These are phyloP conservation scores for Saguinus midas DNA, from an alignment of 2,113 vertebrate species.

Conservation along the genomic window DNA sequence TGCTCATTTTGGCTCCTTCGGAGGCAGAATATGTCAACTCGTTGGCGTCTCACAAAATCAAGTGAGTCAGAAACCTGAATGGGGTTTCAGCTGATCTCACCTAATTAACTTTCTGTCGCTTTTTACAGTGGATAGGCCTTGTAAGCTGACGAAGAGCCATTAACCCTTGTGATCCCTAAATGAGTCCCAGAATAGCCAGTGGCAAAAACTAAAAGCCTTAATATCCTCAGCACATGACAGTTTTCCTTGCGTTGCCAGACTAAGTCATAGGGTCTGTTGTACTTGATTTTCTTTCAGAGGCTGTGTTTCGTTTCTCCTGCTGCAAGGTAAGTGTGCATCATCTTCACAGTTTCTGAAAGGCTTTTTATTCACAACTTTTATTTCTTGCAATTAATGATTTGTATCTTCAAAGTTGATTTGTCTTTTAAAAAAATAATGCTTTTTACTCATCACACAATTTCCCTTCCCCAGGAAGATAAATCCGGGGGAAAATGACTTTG, in stretches of 20 bases:
- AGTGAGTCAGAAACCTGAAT: slow-evolving; percentile 89
- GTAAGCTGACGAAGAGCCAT: slow-evolving; percentile 83
- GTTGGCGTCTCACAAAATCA: slow-evolving; percentile 96
- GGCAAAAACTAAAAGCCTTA: slow-evolving; percentile 71
- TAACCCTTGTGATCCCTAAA: slow-evolving; percentile 82
- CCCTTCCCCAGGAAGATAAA: neutral
- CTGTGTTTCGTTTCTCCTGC: neutral
- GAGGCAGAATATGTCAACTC: slow-evolving; percentile 92
- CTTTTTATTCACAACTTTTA: neutral
- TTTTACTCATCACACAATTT: neutral
- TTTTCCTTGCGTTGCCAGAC: neutral
- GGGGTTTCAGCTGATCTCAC: slow-evolving; percentile 80
- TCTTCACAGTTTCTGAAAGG: neutral
- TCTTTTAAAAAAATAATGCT: neutral
- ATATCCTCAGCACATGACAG: slow-evolving; percentile 73
- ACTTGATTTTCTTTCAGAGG: neutral
- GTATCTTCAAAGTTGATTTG: neutral
- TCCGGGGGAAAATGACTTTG: fast-evolving
- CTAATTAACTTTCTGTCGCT: slow-evolving; percentile 85
- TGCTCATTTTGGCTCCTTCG: slow-evolving; percentile 94
- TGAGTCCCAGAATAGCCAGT: slow-evolving; percentile 80
- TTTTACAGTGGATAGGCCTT: slow-evolving; percentile 79
- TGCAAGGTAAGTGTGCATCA: neutral
- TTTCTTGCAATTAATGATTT: neutral
- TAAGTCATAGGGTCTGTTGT: neutral